Conservation (phyloP, 2,797 vertebrate species). For the Labroides dimidiatus region DNA sequence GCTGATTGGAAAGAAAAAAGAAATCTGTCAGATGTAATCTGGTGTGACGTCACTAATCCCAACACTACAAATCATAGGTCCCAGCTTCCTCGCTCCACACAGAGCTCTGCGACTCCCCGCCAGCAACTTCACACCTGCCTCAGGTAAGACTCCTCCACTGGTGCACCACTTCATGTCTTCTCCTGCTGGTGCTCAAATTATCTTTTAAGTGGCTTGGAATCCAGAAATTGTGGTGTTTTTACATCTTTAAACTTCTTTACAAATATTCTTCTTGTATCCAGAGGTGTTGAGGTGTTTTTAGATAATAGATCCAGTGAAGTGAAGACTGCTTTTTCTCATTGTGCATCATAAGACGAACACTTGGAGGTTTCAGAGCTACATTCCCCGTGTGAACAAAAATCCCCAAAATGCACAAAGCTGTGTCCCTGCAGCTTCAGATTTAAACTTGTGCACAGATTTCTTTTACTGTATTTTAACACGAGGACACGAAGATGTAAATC, state of each 20-base stretch:
- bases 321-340: not conserved
- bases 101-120: slow-evolving; percentile 46
- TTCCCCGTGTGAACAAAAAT: not conserved
- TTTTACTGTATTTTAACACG: not conserved
- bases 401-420: not conserved
- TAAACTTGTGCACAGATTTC: not conserved
- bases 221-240: not conserved
- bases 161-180: not conserved
- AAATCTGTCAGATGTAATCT: slow-evolving; percentile 86
- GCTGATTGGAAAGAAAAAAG: slow-evolving; percentile 81
- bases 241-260: not conserved
- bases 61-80: slow-evolving; percentile 84
- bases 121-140: slow-evolving; percentile 40
- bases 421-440: slow-evolving; percentile 1
- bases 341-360: slow-evolving; percentile 21
- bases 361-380: too few species aligned
- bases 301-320: not conserved
- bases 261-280: not conserved
- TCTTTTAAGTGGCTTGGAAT: too few species aligned
- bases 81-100: slow-evolving; percentile 61
- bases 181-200: not conserved
- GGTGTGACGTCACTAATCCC: slow-evolving; percentile 92
- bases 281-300: slow-evolving; percentile 1
- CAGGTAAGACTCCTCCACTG: slow-evolving; percentile 69
- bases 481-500: not conserved